Evolutionary conservation across 2,888 invertebrate genomes (phyloP).

Genomic region (Linyphia triangularis): DNA sequence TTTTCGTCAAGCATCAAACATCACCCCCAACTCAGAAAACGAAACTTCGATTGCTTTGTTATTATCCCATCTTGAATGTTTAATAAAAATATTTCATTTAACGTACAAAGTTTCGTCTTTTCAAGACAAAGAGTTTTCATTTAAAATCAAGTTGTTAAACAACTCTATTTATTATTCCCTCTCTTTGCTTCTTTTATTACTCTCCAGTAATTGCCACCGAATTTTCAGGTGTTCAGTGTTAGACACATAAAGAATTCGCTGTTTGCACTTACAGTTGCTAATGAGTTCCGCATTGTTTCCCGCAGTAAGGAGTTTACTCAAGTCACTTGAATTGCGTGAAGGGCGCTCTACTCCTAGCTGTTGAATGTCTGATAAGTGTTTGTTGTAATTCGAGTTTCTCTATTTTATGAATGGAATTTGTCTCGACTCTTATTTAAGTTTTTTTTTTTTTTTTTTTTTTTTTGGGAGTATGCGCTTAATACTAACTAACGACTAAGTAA

Average conservation of each 20-base stretch:
- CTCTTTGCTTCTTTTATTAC: too few species aligned
- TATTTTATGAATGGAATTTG: too few species aligned
- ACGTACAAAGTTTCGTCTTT: too few species aligned
- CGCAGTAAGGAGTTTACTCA: background rate
- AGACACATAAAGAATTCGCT: background rate
- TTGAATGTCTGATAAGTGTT: background rate
- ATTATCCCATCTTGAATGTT: too few species aligned
- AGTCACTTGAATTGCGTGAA: background rate
- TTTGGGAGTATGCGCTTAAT: too few species aligned
- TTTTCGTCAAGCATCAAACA: too few species aligned
- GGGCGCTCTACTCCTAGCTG: background rate
- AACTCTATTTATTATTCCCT: background rate
- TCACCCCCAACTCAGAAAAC: too few species aligned
- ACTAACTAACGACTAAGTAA: too few species aligned
- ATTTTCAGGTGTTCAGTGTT: background rate
- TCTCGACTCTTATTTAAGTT: too few species aligned
- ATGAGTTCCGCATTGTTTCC: constrained; percentile 3
- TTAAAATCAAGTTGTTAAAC: background rate
- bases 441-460: too few species aligned
- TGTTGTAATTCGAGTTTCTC: background rate
- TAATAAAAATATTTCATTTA: too few species aligned
- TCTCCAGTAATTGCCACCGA: background rate
- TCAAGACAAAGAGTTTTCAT: background rate
- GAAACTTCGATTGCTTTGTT: too few species aligned
- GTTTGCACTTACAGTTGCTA: constrained; percentile 3